Conservation (phyloP, 2,888 invertebrate species). For the Torymus texanus region DNA sequence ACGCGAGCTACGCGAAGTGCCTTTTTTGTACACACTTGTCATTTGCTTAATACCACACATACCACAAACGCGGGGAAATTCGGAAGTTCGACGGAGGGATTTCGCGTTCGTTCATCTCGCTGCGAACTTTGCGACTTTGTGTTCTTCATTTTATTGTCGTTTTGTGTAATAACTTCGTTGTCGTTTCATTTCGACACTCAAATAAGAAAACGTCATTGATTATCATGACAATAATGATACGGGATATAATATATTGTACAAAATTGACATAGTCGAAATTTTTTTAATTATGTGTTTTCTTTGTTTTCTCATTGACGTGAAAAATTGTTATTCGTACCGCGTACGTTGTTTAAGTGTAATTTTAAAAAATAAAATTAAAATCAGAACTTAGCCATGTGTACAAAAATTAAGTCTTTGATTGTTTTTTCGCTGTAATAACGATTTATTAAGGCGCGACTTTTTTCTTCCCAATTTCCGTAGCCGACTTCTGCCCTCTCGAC, state of each 20-base stretch:
- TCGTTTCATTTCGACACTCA: conserved; percentile 39
- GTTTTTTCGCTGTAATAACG: conserved; percentile 34
- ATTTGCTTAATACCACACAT: conserved; percentile 37
- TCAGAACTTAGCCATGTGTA: background rate
- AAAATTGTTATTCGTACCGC: conserved; percentile 46
- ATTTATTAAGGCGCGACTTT: conserved; percentile 20
- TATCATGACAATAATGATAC: conserved; percentile 52
- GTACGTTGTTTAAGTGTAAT: conserved; percentile 36
- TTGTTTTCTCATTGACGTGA: conserved; percentile 41
- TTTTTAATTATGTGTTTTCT: conserved; percentile 24
- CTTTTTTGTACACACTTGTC: conserved; percentile 57
- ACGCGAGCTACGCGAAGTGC: conserved; percentile 60
- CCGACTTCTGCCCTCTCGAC: conserved; percentile 50
- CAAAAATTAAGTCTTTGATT: conserved; percentile 37
- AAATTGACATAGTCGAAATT: conserved; percentile 51
- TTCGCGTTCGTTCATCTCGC: conserved; percentile 28
- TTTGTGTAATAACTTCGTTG: conserved; percentile 15
- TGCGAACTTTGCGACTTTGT: conserved; percentile 28
- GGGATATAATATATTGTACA: conserved; percentile 37
- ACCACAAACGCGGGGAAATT: conserved; percentile 33
- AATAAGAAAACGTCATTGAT: conserved; percentile 45
- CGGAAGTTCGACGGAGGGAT: conserved; percentile 39
- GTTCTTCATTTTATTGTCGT: conserved; percentile 15
- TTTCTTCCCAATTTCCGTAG: conserved; percentile 41
- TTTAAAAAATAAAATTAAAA: conserved; percentile 39